Conservation (phyloP, 37 sponge, comb jelly and placozoan genomes). For the Mnemiopsis leidyi region DNA sequence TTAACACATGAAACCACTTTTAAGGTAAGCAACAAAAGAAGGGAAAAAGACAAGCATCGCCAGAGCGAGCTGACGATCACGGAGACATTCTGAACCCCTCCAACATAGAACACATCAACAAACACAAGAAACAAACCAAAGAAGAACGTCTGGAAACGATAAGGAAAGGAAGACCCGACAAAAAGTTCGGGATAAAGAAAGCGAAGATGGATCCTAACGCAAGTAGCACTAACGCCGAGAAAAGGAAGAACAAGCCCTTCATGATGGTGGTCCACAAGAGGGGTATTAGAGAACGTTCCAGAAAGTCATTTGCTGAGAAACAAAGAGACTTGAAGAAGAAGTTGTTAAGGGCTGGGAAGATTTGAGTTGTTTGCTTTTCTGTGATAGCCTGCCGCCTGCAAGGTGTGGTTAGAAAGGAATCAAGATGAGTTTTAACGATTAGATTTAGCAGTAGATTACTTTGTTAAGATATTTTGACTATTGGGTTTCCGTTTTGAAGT, state of each 20-base stretch:
- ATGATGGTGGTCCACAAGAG: constrained; percentile 62
- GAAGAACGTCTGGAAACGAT: constrained; percentile 43
- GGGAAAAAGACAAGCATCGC: constrained; percentile 19
- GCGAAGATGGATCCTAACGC: constrained; percentile 56
- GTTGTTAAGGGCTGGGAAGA: constrained; percentile 8
- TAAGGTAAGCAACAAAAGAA: constrained; percentile 37
- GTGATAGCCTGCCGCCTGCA: no score
- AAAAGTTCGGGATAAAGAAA: background rate
- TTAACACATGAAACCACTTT: background rate
- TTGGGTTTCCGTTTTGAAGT: no score
- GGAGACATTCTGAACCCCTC: constrained; percentile 51
- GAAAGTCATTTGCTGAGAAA: constrained; percentile 17
- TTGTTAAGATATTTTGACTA: no score
- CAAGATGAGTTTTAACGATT: no score
- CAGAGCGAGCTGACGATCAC: background rate
- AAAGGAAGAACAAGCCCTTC: constrained; percentile 59
- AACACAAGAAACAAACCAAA: constrained; percentile 59
- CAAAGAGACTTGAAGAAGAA: constrained; percentile 45
- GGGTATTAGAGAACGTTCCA: constrained; percentile 19
- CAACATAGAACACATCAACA: constrained; percentile 57
- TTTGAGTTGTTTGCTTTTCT: no score
- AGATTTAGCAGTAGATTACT: no score
- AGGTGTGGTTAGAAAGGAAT: no score
- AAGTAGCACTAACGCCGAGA: constrained; percentile 42
- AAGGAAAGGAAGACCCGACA: constrained; percentile 21